A percentile compares a stretch with the other conserved stretches of the same genome.
These are phyloP conservation scores for Drosophila buzzatii DNA, from an alignment of 2,888 invertebrate genomes.

Conservation along the genomic window DNA sequence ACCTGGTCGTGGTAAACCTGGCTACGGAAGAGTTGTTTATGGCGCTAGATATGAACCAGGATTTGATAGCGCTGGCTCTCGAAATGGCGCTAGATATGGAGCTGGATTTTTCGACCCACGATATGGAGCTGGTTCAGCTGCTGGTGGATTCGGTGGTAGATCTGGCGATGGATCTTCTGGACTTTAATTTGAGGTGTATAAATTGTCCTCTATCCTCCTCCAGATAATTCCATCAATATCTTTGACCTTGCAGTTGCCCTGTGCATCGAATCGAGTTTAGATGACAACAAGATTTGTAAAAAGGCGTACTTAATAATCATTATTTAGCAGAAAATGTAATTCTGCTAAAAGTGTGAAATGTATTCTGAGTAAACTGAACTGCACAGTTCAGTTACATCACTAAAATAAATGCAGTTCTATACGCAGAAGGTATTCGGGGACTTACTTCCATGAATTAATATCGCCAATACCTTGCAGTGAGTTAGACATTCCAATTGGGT, in stretches of 20 bases:
- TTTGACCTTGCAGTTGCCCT: no score
- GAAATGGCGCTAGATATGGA: no score
- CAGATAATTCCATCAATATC: no score
- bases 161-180: not conserved
- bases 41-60: not conserved
- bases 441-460: slow-evolving; percentile 20
- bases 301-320: not conserved
- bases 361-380: not conserved
- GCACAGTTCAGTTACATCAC: not conserved
- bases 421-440: no score
- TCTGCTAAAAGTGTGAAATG: not conserved
- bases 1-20: not conserved
- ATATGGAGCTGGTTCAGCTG: not conserved
- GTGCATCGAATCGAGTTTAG: no score
- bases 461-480: slow-evolving; percentile 1
- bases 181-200: not conserved
- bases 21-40: slow-evolving; percentile 9
- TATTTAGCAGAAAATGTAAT: not conserved
- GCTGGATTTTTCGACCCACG: no score
- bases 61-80: no score
- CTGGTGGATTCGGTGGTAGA: not conserved
- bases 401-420: no score
- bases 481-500: not conserved
- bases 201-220: no score
- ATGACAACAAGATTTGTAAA: not conserved